Conservation (phyloP, 2,797 vertebrate species). For the Lacerta bilineata region DNA sequence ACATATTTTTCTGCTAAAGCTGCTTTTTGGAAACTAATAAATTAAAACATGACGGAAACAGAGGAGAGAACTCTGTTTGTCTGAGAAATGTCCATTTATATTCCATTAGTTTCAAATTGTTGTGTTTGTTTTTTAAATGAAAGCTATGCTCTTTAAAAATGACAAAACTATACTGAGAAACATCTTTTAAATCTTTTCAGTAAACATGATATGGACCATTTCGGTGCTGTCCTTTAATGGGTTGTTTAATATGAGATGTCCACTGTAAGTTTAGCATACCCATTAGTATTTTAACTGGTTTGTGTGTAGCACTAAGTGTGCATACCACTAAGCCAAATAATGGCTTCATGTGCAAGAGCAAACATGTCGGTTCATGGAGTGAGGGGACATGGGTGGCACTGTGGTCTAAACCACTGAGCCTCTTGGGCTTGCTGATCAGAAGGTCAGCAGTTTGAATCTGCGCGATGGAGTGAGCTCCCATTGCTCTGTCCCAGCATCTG, state of each 20-base stretch:
- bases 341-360: too few relatives aligned
- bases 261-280: not conserved
- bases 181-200: not conserved
- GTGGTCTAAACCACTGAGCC: too few relatives aligned
- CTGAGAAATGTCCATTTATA: slow-evolving; percentile 29
- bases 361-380: too few relatives aligned
- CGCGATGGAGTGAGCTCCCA: too few relatives aligned
- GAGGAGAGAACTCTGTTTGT: slow-evolving; percentile 1
- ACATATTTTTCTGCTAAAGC: slow-evolving; percentile 61
- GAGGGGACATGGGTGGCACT: too few relatives aligned
- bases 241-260: not conserved
- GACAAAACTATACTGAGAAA: not conserved
- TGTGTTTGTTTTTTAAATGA: not conserved
- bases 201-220: slow-evolving; percentile 17
- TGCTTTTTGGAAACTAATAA: slow-evolving; percentile 57
- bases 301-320: not conserved
- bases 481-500: too few relatives aligned
- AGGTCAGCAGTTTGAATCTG: too few relatives aligned
- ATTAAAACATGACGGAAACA: slow-evolving; percentile 50
- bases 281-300: not conserved
- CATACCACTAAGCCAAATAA: too few relatives aligned
- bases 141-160: not conserved
- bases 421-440: too few relatives aligned
- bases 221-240: not conserved
- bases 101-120: not conserved